These are phyloP conservation scores for Nematostella vectensis DNA, from an alignment of 92 coral and sea anemone genomes.

Conservation along the genomic window DNA sequence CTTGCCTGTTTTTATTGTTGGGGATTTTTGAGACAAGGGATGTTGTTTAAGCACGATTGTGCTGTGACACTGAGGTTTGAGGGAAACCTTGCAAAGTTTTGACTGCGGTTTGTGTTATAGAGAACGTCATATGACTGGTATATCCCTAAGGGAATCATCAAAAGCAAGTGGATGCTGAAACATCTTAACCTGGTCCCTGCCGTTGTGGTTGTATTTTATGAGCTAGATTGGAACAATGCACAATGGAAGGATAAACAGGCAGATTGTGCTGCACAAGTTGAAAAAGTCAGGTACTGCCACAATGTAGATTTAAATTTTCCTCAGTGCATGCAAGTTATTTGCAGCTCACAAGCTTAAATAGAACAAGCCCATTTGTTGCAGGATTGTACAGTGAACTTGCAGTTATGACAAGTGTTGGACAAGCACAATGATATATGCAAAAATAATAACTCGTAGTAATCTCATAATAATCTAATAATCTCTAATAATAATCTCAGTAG, in stretches of 20 bases:
- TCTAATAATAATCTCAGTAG: too few species aligned
- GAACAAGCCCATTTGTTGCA: not conserved
- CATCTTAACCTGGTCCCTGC: constrained; percentile 86
- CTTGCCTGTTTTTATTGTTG: too few species aligned
- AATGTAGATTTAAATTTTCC: not conserved
- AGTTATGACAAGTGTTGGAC: too few species aligned
- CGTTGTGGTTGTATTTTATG: constrained; percentile 92
- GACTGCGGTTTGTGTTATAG: too few species aligned
- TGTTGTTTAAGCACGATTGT: too few species aligned
- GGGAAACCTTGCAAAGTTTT: too few species aligned
- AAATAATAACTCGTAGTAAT: too few species aligned
- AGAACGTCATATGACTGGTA: constrained; percentile 99
- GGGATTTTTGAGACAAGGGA: too few species aligned
- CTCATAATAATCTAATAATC: too few species aligned
- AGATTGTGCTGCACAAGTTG: constrained; percentile 87
- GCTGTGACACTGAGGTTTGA: too few species aligned
- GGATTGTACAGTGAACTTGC: too few species aligned
- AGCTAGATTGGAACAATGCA: constrained; percentile 88
- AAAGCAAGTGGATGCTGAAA: constrained; percentile 91
- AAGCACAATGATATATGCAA: too few species aligned
- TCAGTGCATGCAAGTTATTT: not conserved
- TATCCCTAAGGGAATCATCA: constrained; percentile 79
- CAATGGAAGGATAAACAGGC: constrained; percentile 86
- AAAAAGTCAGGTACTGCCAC: constrained; percentile 92
- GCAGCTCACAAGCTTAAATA: not conserved